A percentile compares a stretch with the other conserved stretches of the same genome.
phyloP scores from a whole-genome alignment of 1,140 invertebrate genomes.

The Aradophagus sp. region DNA sequence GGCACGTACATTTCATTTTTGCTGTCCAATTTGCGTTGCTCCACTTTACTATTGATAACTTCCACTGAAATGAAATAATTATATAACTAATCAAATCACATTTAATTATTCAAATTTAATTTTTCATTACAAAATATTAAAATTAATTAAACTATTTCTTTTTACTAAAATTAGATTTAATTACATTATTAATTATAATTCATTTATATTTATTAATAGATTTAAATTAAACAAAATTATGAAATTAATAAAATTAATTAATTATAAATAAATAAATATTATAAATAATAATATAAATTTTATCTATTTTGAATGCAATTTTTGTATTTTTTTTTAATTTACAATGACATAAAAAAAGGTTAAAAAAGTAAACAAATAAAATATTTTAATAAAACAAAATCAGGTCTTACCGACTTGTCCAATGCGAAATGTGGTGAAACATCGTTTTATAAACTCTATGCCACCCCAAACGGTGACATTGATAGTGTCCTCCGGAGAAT shows the following conservation, averaged over 20 bases:
- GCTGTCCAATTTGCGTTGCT: conserved; percentile 74
- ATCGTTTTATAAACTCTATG: conserved; percentile 76
- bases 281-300: no score
- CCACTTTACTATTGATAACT: conserved; percentile 77
- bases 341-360: conserved; percentile 4
- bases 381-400: conserved; percentile 7
- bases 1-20: conserved; percentile 78
- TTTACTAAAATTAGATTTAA: no score
- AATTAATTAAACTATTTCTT: no score
- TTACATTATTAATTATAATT: no score
- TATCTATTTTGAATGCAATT: no score
- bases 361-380: conserved; percentile 21
- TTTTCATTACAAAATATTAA: no score
- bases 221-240: no score
- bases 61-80: conserved; percentile 74
- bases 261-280: no score
- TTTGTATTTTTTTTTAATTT: conserved; percentile 4
- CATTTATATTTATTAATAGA: no score
- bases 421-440: conserved; percentile 77
- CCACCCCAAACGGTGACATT: conserved; percentile 82
- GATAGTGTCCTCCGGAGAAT: conserved; percentile 80
- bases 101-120: conserved; percentile 2
- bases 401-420: conserved; percentile 79
- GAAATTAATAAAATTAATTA: no score
- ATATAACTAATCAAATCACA: not conserved